phyloP scores from a whole-genome alignment of 2,113 vertebrate species.

The Elgaria multicarinata region DNA sequence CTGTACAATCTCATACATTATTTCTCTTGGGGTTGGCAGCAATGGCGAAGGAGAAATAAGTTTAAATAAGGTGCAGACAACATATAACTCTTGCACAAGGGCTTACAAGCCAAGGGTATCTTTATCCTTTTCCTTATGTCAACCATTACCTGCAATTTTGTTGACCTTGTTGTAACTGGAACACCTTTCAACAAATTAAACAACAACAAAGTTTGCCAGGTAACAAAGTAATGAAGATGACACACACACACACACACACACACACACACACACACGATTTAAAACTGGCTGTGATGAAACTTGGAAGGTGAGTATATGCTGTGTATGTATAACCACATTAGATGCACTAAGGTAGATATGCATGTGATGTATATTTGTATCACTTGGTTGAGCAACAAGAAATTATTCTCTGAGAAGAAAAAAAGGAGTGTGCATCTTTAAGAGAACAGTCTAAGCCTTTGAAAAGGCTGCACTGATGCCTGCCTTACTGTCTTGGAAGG shows the following conservation, averaged over 20 bases:
- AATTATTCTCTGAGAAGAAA: neutral
- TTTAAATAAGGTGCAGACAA: neutral
- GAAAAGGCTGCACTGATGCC: conserved; percentile 57
- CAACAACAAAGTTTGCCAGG: neutral
- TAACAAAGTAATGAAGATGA: neutral
- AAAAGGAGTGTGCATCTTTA: conserved; percentile 2
- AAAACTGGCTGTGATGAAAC: neutral
- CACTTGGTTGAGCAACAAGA: neutral
- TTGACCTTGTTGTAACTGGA: neutral
- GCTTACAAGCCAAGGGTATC: neutral
- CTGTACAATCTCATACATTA: neutral
- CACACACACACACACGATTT: neutral
- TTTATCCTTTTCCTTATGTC: neutral
- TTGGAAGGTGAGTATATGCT: neutral
- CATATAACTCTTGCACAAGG: neutral
- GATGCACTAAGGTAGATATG: neutral
- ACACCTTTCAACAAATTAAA: neutral
- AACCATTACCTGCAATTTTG: neutral
- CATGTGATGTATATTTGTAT: neutral
- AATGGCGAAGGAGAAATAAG: neutral
- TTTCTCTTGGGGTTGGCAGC: neutral
- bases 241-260: neutral
- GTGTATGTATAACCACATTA: neutral
- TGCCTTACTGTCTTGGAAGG: conserved; percentile 70
- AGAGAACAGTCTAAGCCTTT: conserved; percentile 19